These are phyloP conservation scores for Andrena trimmerana DNA, from an alignment of 2,888 invertebrate species.

Conservation along the genomic window DNA sequence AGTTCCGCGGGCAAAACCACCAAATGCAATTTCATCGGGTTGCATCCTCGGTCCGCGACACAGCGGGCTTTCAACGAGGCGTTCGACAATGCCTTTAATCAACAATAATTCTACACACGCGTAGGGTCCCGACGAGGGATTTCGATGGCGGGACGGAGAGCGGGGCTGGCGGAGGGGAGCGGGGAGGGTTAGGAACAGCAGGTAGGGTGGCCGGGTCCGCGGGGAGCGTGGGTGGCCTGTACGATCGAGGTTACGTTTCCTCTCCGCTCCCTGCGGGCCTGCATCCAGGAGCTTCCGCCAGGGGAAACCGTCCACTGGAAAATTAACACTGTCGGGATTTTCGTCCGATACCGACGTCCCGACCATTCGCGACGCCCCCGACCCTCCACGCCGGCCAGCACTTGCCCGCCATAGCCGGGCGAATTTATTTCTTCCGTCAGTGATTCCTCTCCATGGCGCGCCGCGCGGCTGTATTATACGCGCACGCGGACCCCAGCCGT, in stretches of 20 bases:
- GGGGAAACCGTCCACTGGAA: conserved; percentile 79
- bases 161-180: not conserved
- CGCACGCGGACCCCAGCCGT: conserved; percentile 11
- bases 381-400: conserved; percentile 10
- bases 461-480: conserved; percentile 52
- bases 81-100: conserved; percentile 82
- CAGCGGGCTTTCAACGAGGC: conserved; percentile 72
- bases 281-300: conserved; percentile 70
- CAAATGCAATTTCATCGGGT: conserved; percentile 78
- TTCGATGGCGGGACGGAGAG: not conserved
- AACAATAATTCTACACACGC: conserved; percentile 79
- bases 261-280: conserved; percentile 60
- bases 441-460: conserved; percentile 50
- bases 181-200: conserved; percentile 23
- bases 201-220: conserved; percentile 22
- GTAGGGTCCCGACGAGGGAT: conserved; percentile 45
- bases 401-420: conserved; percentile 49
- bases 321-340: conserved; percentile 81
- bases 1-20: conserved; percentile 65
- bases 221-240: conserved; percentile 2
- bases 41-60: conserved; percentile 64
- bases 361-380: conserved; percentile 45
- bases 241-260: conserved; percentile 62
- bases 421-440: conserved; percentile 70
- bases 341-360: conserved; percentile 73